Evolutionary conservation across 2,113 vertebrate genomes (phyloP).

Genomic region (Anolis sagrei): DNA sequence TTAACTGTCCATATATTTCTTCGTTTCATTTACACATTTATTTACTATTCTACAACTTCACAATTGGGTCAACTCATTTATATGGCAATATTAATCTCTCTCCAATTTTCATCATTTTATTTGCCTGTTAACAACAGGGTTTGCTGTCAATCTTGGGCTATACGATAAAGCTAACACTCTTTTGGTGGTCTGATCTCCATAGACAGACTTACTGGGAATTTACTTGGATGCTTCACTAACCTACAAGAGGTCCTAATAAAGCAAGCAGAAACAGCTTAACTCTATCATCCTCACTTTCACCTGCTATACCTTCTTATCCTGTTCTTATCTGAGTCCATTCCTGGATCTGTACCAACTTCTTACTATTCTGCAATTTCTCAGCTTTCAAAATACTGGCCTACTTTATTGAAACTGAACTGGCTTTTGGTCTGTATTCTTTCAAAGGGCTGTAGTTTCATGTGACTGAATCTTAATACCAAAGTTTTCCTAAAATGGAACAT

Average conservation of each 20-base stretch:
- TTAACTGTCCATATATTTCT: neutral
- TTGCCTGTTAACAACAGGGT: neutral
- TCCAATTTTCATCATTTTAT: neutral
- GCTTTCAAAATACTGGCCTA: neutral
- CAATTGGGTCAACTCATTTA: neutral
- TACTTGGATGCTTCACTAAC: neutral
- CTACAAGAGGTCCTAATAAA: neutral
- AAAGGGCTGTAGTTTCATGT: neutral
- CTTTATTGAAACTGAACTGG: neutral
- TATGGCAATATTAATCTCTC: constrained; percentile 5
- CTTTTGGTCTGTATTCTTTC: neutral
- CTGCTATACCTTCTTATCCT: neutral
- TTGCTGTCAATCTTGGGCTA: neutral
- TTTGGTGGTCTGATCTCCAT: neutral
- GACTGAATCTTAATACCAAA: neutral
- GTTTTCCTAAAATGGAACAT: neutral
- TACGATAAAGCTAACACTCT: neutral
- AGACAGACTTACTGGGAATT: too few species aligned
- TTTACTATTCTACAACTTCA: neutral
- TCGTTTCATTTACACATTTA: neutral
- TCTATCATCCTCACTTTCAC: neutral
- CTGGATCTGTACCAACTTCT: neutral
- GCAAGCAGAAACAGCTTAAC: neutral
- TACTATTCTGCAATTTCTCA: neutral
- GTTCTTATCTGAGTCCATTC: neutral